These are phyloP conservation scores for Heterocephalus glaber DNA, from an alignment of 2,113 vertebrate species.

Conservation along the genomic window DNA sequence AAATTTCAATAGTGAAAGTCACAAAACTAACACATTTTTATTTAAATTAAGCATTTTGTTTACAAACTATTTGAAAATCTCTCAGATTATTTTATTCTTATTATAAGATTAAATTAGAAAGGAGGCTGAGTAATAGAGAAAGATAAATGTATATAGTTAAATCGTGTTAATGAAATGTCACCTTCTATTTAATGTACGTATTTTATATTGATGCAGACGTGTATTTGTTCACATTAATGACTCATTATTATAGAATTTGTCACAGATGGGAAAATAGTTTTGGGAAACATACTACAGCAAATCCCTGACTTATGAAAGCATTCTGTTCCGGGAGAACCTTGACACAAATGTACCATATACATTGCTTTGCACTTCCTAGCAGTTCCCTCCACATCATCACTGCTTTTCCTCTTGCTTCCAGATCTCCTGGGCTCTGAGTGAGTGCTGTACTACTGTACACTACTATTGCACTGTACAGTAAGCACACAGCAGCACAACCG, in stretches of 20 bases:
- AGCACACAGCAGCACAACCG: neutral
- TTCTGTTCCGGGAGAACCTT: neutral
- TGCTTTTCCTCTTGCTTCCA: neutral
- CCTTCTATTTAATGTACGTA: neutral
- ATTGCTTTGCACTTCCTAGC: neutral
- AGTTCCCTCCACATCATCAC: neutral
- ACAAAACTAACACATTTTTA: slow-evolving; percentile 5
- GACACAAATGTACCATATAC: neutral
- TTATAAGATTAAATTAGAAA: neutral
- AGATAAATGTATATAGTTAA: neutral
- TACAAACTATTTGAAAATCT: neutral
- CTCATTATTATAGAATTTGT: neutral
- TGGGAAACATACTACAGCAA: neutral
- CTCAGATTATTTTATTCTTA: neutral
- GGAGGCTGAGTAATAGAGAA: neutral
- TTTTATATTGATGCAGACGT: neutral
- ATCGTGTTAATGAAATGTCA: neutral
- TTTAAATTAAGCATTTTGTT: neutral
- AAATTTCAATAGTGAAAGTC: neutral
- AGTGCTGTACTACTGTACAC: neutral
- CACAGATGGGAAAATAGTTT: neutral
- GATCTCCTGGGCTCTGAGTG: neutral
- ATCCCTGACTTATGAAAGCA: neutral
- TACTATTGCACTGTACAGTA: neutral
- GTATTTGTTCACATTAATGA: neutral